These are phyloP conservation scores for Protosalanx chinensis DNA, from an alignment of 2,797 vertebrate genomes.

Conservation along the genomic window DNA sequence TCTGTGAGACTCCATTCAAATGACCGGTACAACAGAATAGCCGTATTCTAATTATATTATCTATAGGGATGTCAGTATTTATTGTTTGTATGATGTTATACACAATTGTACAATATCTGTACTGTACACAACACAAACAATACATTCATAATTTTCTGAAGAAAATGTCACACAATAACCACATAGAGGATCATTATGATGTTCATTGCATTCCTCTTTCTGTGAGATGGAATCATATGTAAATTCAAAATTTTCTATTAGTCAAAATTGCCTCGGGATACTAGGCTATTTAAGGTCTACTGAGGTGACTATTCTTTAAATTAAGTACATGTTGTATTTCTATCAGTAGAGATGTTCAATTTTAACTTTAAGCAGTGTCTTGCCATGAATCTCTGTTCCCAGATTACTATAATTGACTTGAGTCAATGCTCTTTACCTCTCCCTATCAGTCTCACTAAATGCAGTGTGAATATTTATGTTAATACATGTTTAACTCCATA, in stretches of 20 bases:
- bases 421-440: slow-evolving; percentile 48
- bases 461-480: slow-evolving; percentile 58
- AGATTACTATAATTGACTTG: slow-evolving; percentile 52
- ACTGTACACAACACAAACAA: neutral
- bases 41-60: too few relatives aligned
- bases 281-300: slow-evolving; percentile 21
- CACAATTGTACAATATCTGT: neutral
- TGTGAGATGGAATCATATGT: slow-evolving; percentile 39
- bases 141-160: slow-evolving; percentile 9
- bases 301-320: slow-evolving; percentile 46
- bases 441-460: slow-evolving; percentile 41
- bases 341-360: slow-evolving; percentile 58
- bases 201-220: neutral
- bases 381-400: slow-evolving; percentile 61
- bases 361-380: slow-evolving; percentile 55
- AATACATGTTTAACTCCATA: slow-evolving; percentile 52
- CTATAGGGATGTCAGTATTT: too few relatives aligned
- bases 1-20: slow-evolving; percentile 16
- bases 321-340: slow-evolving; percentile 40
- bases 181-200: neutral
- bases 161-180: neutral
- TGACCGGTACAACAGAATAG: neutral
- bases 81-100: too few relatives aligned
- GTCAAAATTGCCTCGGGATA: slow-evolving; percentile 29
- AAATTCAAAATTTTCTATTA: slow-evolving; percentile 24